Base-by-base conservation (phyloP, 2,888 invertebrate species). In the Schizaphis graminum region DNA sequence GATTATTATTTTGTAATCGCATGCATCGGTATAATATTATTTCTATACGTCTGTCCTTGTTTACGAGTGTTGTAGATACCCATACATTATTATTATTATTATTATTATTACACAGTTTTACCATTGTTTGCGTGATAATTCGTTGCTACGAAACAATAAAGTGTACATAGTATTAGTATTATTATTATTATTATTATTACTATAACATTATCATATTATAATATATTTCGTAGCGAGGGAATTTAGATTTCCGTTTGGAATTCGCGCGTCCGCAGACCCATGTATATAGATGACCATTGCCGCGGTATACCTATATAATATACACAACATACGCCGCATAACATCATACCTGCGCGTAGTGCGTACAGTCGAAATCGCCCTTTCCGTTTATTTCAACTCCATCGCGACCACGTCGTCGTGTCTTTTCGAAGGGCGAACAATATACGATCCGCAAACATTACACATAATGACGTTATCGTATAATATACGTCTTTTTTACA, bases 1-100 rank as follows among this genome's bases (percentile, higher is more conserved):
- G 35, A 77, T 77, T 77, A 77, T 77, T 77, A 41, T 35, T 77
- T 77, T 77, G 77, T 77, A 77, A 77, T 77, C 77, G 77, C 77
- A 77, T 77, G 77, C 35, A 77, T 77, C 21, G 77, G 77, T 77
- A 35, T 41, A 35, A 77, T 77, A 77, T 77, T 77, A 35, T 77
- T 77, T 21, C 77, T 77, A 77, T 77, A 35, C 35, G 77, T 35
- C 77, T 77, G 77, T 77, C 77, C 35, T 77, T 21, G 77, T 77
- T 77, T 35, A 77, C 8, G 77, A 77, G 35, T 77, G 77, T 77
- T 77, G 21, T 77, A 77, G 77, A 77, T 77, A 41, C 77, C 77
- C 77, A 35, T 35, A 77, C 77, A 35, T 77, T n/a, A n/a, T n/a
- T 44, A 44, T 44, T 44, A 44, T 44, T 44, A 44, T 44, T 44